Conservation (phyloP, 2,113 vertebrate species). For the Seriola rivoliana region DNA sequence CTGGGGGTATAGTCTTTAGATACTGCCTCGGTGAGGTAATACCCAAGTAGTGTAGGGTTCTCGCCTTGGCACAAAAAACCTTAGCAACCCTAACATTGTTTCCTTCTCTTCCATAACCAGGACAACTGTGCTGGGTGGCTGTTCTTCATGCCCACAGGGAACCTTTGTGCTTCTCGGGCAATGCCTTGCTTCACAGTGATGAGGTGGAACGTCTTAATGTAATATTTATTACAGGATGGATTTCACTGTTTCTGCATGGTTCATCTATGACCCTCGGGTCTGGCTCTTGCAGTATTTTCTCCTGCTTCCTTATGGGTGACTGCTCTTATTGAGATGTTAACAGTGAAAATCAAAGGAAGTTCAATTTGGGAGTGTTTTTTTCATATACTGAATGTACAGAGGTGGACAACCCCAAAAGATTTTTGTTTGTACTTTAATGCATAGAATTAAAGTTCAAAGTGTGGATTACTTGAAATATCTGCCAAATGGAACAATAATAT, state of each 20-base stretch:
- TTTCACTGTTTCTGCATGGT: neutral
- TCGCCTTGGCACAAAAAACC: conserved; percentile 41
- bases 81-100: conserved; percentile 42
- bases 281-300: neutral
- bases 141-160: conserved; percentile 17
- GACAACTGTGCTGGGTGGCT: conserved; percentile 39
- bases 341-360: neutral
- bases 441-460: conserved; percentile 1
- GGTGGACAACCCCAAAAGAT: neutral
- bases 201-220: conserved; percentile 14
- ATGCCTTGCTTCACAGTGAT: conserved; percentile 11
- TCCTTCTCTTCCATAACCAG: conserved; percentile 31
- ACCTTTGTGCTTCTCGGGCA: neutral
- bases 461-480: neutral
- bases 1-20: conserved; percentile 70
- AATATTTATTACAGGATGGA: conserved; percentile 9
- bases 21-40: conserved; percentile 52
- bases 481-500: neutral
- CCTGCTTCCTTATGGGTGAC: neutral
- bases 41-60: conserved; percentile 35
- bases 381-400: neutral
- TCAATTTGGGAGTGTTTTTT: neutral
- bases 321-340: neutral
- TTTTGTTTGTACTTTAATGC: neutral
- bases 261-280: neutral